Evolutionary conservation across 2,113 vertebrate genomes (phyloP).

Genomic region (Narcine bancroftii): DNA sequence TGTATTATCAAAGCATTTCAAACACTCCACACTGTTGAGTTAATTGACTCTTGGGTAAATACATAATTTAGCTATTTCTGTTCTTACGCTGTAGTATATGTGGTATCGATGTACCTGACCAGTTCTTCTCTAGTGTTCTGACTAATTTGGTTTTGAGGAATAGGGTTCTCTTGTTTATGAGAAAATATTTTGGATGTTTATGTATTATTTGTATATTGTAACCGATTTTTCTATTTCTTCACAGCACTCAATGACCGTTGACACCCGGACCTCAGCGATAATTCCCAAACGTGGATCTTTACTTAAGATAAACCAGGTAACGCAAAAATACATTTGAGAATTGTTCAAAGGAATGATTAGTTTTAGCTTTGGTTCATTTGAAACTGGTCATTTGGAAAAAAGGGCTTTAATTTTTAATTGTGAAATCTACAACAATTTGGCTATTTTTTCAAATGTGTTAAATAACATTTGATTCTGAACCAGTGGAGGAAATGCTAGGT

Average conservation of each 20-base stretch:
- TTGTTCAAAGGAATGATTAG: neutral
- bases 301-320: constrained; percentile 87
- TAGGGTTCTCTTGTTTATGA: neutral
- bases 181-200: neutral
- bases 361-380: neutral
- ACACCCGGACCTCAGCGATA: constrained; percentile 84
- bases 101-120: neutral
- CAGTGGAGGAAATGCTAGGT: too few species aligned
- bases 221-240: constrained; percentile 38
- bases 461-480: too few species aligned
- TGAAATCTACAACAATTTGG: neutral
- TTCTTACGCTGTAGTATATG: neutral
- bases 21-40: neutral
- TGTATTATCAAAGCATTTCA: neutral
- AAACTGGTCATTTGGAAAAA: neutral
- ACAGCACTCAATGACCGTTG: constrained; percentile 82
- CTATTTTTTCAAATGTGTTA: too few species aligned
- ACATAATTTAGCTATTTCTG: neutral
- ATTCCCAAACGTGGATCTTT: constrained; percentile 77
- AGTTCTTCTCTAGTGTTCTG: neutral
- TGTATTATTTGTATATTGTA: neutral
- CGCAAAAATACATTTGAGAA: neutral
- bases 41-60: neutral
- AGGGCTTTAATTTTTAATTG: neutral
- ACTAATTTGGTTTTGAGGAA: neutral